Percentiles rank a stretch among this genome's conserved stretches.
Evolutionary conservation across 2,888 invertebrate species (phyloP).

Genomic region (Harpalus rufipes): DNA sequence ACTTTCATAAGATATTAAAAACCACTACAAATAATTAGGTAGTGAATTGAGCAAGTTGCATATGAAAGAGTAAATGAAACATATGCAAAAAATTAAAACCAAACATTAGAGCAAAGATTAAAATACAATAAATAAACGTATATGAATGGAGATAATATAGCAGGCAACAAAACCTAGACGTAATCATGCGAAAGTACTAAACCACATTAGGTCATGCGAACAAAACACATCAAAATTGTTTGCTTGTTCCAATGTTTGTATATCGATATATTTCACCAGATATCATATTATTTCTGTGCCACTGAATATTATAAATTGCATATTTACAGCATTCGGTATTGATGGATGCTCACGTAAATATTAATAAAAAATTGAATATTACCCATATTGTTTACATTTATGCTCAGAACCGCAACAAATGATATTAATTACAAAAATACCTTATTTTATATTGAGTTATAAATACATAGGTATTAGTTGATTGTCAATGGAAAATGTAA

Average conservation of each 20-base stretch:
- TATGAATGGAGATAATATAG: conserved; percentile 14
- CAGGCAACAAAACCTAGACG: not conserved
- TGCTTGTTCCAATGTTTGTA: conserved; percentile 30
- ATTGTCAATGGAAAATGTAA: no score
- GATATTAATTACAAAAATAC: no score
- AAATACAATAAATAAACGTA: not conserved
- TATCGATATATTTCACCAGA: conserved; percentile 29
- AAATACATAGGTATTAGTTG: no score
- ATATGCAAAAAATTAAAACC: not conserved
- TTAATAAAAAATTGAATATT: conserved; percentile 8
- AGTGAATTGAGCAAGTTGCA: no score
- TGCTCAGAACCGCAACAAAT: not conserved
- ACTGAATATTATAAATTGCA: conserved; percentile 40
- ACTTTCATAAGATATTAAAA: no score
- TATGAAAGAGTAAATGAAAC: not conserved
- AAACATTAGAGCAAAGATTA: not conserved
- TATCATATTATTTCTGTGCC: conserved; percentile 29
- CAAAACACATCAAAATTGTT: conserved; percentile 36
- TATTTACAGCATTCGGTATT: conserved; percentile 15
- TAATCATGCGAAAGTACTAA: conserved; percentile 32
- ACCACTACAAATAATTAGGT: no score
- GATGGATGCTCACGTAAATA: conserved; percentile 5
- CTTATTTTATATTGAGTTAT: no score
- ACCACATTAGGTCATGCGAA: conserved; percentile 44
- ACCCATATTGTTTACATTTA: conserved; percentile 1